Conservation (phyloP, 2,113 vertebrate genomes). For the Progne subis region DNA sequence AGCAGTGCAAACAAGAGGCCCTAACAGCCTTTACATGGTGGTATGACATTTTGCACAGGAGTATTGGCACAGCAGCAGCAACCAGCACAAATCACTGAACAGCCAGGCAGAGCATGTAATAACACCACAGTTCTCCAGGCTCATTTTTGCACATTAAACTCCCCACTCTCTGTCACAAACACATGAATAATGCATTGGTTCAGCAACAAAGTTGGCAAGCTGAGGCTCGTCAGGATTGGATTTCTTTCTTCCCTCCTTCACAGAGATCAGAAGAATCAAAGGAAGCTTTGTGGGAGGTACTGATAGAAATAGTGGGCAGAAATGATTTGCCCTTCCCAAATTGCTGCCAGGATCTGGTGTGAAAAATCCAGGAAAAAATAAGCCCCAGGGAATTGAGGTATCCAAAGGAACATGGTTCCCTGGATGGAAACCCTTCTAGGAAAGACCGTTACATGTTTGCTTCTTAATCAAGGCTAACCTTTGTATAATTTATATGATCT, state of each 20-base stretch:
- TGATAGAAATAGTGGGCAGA: not conserved
- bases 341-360: not conserved
- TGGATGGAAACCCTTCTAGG: not conserved
- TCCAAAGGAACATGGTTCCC: not conserved
- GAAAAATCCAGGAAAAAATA: not conserved
- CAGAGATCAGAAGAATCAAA: not conserved
- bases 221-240: not conserved
- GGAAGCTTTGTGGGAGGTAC: not conserved
- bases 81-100: not conserved
- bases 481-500: not conserved
- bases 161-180: not conserved
- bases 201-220: not conserved
- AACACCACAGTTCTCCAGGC: not conserved
- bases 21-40: not conserved
- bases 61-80: not conserved
- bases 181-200: slow-evolving; percentile 36
- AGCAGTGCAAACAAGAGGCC: not conserved
- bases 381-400: not conserved
- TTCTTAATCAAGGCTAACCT: not conserved
- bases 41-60: not conserved
- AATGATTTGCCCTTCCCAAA: not conserved
- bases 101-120: not conserved
- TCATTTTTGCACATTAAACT: slow-evolving; percentile 10
- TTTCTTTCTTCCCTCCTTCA: slow-evolving; percentile 1
- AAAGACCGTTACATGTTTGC: not conserved